A percentile compares a stretch with the other conserved stretches of the same genome.
phyloP scores from a whole-genome alignment of 2,888 invertebrate genomes.

The Drosophila macrothrix region DNA sequence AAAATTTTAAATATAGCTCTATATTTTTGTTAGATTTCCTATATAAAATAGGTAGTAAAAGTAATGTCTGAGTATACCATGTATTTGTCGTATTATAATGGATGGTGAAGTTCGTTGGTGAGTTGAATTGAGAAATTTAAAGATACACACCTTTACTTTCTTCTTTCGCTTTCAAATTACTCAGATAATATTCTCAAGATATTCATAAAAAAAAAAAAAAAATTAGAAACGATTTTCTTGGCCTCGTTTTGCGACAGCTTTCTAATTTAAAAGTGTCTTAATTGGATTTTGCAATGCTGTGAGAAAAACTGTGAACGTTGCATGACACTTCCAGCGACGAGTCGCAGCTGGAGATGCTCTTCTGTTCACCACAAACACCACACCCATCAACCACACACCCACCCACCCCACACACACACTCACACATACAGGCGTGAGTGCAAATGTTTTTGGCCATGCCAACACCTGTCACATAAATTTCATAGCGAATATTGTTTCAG shows the following conservation, averaged over 20 bases:
- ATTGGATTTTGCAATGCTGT: conserved; percentile 35
- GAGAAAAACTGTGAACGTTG: conserved; percentile 19
- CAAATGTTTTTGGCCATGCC: conserved; percentile 42
- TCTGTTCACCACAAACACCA: conserved; percentile 20
- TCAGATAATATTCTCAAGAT: neutral
- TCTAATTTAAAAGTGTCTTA: conserved; percentile 25
- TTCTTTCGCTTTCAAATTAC: neutral
- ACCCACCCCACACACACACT: conserved; percentile 7
- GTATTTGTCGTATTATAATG: neutral
- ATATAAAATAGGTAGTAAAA: neutral
- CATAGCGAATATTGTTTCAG: conserved; percentile 62
- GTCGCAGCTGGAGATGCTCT: conserved; percentile 46
- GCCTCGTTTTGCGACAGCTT: conserved; percentile 16
- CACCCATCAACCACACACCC: conserved; percentile 1
- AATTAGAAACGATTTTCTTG: neutral
- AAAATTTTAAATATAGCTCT: fast-evolving
- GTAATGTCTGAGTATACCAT: neutral
- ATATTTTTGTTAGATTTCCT: neutral
- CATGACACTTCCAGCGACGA: conserved; percentile 35
- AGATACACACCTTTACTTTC: neutral
- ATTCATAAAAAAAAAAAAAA: neutral
- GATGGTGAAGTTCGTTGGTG: neutral
- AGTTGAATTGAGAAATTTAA: neutral
- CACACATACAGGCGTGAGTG: conserved; percentile 11
- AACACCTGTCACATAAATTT: conserved; percentile 66